A percentile compares a stretch with the other conserved stretches of the same genome.
Conservation (phyloP, 1,140 invertebrate genomes). For the Gonioctena quinquepunctata region DNA sequence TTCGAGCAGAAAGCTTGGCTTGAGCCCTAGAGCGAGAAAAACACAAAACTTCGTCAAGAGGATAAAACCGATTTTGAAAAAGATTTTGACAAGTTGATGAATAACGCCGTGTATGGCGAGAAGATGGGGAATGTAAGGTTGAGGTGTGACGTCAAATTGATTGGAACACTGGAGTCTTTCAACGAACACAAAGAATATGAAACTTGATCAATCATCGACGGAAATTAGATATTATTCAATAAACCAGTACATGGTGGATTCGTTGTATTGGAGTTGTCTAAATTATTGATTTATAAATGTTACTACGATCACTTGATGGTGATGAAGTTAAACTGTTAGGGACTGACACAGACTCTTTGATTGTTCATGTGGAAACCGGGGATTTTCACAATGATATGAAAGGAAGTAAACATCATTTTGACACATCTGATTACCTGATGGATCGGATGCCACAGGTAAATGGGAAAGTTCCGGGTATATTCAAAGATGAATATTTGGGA, state of each 20-base stretch:
- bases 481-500: neutral
- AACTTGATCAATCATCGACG: neutral
- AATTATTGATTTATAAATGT: constrained; percentile 36
- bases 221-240: constrained; percentile 25
- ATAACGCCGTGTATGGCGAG: too few species aligned
- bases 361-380: constrained; percentile 27
- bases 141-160: too few species aligned
- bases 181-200: constrained; percentile 22
- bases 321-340: constrained; percentile 33
- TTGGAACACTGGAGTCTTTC: too few species aligned
- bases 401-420: constrained; percentile 31
- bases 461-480: neutral
- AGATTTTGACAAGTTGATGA: constrained; percentile 57
- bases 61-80: constrained; percentile 55
- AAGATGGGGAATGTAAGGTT: too few species aligned
- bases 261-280: constrained; percentile 52
- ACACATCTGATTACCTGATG: constrained; percentile 39
- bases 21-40: constrained; percentile 47
- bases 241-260: constrained; percentile 56
- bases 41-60: constrained; percentile 41
- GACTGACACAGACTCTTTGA: constrained; percentile 39
- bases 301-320: constrained; percentile 35
- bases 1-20: constrained; percentile 49
- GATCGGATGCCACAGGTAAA: neutral
- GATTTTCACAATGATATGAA: constrained; percentile 34